Evolutionary conservation across 2,113 vertebrate species (phyloP), one percentile per base, ranked within the genome.

Genomic region (Cacatua alba): DNA sequence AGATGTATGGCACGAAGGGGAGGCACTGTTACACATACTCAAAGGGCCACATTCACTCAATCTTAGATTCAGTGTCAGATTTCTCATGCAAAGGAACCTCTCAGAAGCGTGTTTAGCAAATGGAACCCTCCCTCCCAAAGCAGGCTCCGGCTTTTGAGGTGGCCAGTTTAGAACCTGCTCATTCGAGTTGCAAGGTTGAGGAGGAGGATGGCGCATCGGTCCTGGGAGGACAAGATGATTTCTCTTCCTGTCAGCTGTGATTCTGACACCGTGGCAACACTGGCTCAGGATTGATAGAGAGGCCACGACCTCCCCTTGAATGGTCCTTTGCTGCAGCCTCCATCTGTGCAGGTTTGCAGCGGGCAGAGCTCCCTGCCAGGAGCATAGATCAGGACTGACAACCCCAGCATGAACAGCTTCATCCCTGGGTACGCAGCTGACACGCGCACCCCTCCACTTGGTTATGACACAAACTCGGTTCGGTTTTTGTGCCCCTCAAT

Each of bases 221-320:
- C 79, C 87, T 60, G 76, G 2, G 39, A 86, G 93, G 85, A 63
- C 33, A 78, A 83, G 93, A 94, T 96, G 92, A 94, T 96, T 92
- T 86, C 93, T 93, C 88, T 90, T 75, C 79, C 82, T 93, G 88
- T 79, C 94, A 93, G 86, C 92, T 79, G 64, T 62, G 90, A 84
- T 88, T 84, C 85, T 95, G 94, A 92, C 95, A 83, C 88, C 39
- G 19, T 15, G 20, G 88, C 92, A 93, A 10, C 84, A 75, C 72
- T 64, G 43, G 5, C 69, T 88, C 35, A 63, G 92, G 90, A 94
- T 65, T 71, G 94, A 96, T 95, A 20, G 95, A 75, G 91, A 25
- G 62, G 82, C 95, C 88, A 11, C 4, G 53, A 39, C 95, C 95
- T 96, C 95, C 71, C 92, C 95, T 96, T 86, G 88, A 80, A 26